phyloP scores from a whole-genome alignment of 1,140 invertebrate species.

The Aphaenogaster rudis region DNA sequence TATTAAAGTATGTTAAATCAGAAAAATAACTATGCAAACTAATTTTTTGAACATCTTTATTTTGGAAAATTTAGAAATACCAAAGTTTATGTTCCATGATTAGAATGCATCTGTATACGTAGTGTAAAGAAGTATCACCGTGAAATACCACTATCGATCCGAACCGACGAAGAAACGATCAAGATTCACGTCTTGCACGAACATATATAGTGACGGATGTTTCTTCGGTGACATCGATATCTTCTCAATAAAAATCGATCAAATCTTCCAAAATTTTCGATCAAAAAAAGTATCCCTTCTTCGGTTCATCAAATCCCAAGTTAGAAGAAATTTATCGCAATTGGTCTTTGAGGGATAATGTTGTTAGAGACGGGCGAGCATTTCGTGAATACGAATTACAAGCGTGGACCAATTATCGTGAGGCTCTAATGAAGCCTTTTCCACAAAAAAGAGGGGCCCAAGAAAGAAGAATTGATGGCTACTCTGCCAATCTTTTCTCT shows the following conservation, averaged over 20 bases:
- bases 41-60: slow-evolving; percentile 7
- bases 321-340: neutral
- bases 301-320: neutral
- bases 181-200: neutral
- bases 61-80: neutral
- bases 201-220: neutral
- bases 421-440: slow-evolving; percentile 54
- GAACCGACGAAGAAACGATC: neutral
- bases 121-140: neutral
- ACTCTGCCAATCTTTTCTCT: slow-evolving; percentile 21
- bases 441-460: neutral
- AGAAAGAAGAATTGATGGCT: slow-evolving; percentile 43
- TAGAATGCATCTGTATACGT: neutral
- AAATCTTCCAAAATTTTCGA: slow-evolving; percentile 13
- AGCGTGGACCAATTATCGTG: slow-evolving; percentile 54
- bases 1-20: neutral
- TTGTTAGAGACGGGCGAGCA: neutral
- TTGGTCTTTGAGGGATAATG: slow-evolving; percentile 38
- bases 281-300: neutral
- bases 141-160: neutral
- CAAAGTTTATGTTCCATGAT: neutral
- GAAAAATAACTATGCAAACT: neutral
- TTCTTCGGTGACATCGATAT: neutral
- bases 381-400: slow-evolving; percentile 48
- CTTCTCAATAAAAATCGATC: neutral